A percentile compares a stretch with the other conserved stretches of the same genome.
phyloP scores from a whole-genome alignment of 2,113 vertebrate species.

The Ageneiosus marmoratus region DNA sequence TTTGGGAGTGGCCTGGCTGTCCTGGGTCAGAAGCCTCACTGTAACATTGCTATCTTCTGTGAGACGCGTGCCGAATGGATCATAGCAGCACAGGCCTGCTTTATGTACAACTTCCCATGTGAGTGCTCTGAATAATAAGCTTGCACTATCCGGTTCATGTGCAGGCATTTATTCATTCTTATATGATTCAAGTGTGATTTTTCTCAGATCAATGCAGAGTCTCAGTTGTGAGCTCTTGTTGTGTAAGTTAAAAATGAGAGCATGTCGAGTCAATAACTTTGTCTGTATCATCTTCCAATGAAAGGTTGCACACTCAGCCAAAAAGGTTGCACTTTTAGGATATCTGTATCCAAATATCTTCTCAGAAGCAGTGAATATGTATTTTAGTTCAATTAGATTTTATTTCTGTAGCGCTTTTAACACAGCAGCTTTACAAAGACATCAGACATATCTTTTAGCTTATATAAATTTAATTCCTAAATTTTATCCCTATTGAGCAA shows the following conservation, averaged over 20 bases:
- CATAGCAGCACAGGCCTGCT: constrained; percentile 91
- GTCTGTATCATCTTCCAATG: background rate
- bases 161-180: background rate
- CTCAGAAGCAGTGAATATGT: background rate
- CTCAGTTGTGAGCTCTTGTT: background rate
- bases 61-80: constrained; percentile 97
- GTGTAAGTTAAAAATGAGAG: background rate
- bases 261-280: background rate
- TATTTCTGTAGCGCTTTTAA: too few species aligned
- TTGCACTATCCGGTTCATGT: background rate
- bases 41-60: constrained; percentile 95
- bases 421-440: too few species aligned
- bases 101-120: constrained; percentile 97
- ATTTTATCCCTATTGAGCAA: too few species aligned
- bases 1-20: constrained; percentile 90
- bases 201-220: background rate
- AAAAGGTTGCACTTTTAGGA: background rate
- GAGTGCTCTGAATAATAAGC: constrained; percentile 59
- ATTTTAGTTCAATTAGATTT: too few species aligned
- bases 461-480: too few species aligned
- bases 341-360: background rate
- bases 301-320: background rate
- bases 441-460: too few species aligned
- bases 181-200: too few species aligned
- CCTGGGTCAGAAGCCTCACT: constrained; percentile 86